Evolutionary conservation across 2,888 invertebrate genomes (phyloP).

Genomic region (Ectemnius cavifrons): DNA sequence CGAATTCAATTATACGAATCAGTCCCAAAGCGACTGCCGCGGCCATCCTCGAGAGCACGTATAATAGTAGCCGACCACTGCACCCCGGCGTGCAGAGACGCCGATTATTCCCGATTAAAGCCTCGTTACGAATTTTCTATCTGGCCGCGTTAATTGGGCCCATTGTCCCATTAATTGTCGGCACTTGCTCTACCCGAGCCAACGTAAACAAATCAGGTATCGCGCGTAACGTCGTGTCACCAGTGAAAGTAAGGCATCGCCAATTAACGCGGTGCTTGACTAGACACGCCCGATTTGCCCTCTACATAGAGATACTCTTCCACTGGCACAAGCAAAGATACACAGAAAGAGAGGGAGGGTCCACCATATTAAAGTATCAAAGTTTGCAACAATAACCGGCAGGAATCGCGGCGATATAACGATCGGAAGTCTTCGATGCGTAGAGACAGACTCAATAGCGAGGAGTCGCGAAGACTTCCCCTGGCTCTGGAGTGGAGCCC

Average conservation of each 20-base stretch:
- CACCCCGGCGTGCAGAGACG: constrained; percentile 25
- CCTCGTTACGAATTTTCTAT: constrained; percentile 54
- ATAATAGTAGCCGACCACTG: constrained; percentile 42
- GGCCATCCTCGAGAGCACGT: constrained; percentile 51
- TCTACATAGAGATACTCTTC: no score
- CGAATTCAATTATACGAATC: constrained; percentile 69
- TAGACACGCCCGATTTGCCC: no score
- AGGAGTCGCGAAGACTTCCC: constrained; percentile 6
- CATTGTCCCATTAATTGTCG: constrained; percentile 51
- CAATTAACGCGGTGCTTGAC: not conserved
- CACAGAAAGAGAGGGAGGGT: no score
- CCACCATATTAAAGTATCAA: no score
- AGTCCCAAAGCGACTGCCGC: constrained; percentile 57
- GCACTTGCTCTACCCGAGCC: constrained; percentile 11
- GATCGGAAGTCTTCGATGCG: constrained; percentile 1
- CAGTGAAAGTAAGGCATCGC: constrained; percentile 4
- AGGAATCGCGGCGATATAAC: not conserved
- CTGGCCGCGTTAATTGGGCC: constrained; percentile 48
- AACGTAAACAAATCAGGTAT: not conserved
- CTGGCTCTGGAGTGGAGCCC: constrained; percentile 17
- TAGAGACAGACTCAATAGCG: not conserved
- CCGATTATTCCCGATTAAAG: constrained; percentile 56
- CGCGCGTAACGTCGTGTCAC: not conserved
- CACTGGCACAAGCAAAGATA: no score
- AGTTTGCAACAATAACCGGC: not conserved